phyloP scores from a whole-genome alignment of 2,113 vertebrate genomes.

The Varanus salvator region DNA sequence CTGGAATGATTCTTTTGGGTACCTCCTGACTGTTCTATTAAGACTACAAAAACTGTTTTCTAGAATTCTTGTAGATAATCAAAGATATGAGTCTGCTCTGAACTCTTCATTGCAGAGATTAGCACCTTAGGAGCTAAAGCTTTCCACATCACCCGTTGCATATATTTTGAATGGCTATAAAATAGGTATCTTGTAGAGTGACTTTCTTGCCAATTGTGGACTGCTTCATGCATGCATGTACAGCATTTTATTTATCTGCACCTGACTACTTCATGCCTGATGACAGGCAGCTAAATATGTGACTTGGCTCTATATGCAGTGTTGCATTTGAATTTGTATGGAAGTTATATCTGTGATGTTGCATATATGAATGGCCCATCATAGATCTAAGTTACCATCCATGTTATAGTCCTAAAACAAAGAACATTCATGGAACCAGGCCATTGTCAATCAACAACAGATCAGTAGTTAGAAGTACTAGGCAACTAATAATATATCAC shows the following conservation, averaged over 20 bases:
- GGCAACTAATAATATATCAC: background rate
- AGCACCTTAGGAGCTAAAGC: background rate
- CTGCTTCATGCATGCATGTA: background rate
- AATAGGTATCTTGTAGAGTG: background rate
- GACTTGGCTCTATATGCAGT: background rate
- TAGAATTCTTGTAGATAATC: background rate
- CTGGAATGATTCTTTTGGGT: background rate
- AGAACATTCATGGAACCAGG: background rate
- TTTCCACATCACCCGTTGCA: background rate
- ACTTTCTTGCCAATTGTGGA: background rate
- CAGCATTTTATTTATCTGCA: background rate
- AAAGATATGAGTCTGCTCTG: background rate
- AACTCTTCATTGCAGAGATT: background rate
- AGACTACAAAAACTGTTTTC: background rate
- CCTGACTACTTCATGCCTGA: background rate
- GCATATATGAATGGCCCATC: background rate
- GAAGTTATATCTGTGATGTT: background rate
- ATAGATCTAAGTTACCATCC: background rate
- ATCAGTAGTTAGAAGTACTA: background rate
- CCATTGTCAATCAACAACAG: background rate
- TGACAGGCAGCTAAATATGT: background rate
- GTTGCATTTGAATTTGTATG: background rate
- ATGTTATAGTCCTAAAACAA: background rate
- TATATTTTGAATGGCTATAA: background rate
- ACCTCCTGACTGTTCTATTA: background rate